phyloP scores from a whole-genome alignment of 2,797 vertebrate species.

The Cyprinella venusta region DNA sequence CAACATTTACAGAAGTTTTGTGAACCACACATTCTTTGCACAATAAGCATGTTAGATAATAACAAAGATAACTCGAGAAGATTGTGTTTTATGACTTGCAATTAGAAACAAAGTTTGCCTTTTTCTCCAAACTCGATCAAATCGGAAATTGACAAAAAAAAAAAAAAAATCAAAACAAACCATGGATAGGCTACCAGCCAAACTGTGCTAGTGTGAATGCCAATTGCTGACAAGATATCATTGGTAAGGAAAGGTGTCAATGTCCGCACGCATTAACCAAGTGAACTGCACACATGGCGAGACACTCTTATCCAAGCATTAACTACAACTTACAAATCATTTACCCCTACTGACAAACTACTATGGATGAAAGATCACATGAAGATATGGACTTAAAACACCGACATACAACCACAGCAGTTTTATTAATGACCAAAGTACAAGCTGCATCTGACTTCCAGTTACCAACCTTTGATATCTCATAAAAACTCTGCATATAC shows the following conservation, averaged over 20 bases:
- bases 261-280: not conserved
- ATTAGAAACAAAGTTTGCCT: not conserved
- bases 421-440: constrained; percentile 35
- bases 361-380: not conserved
- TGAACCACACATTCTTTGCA: not conserved
- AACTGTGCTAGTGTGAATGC: not conserved
- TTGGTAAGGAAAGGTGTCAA: not conserved
- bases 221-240: not conserved
- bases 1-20: not conserved
- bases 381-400: not conserved
- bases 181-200: too few relatives aligned
- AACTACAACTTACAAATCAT: constrained; percentile 19
- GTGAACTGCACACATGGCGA: not conserved
- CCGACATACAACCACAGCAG: not conserved
- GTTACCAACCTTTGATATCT: constrained; percentile 6
- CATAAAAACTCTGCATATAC: not conserved
- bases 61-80: not conserved
- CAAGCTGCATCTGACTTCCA: constrained; percentile 11
- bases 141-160: not conserved
- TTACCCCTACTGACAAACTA: not conserved
- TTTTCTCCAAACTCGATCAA: not conserved
- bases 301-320: not conserved
- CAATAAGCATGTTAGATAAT: not conserved
- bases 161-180: too few relatives aligned
- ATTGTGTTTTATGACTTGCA: not conserved